phyloP scores from a whole-genome alignment of 2,113 vertebrate species.

The Chamaetylas fuelleborni region DNA sequence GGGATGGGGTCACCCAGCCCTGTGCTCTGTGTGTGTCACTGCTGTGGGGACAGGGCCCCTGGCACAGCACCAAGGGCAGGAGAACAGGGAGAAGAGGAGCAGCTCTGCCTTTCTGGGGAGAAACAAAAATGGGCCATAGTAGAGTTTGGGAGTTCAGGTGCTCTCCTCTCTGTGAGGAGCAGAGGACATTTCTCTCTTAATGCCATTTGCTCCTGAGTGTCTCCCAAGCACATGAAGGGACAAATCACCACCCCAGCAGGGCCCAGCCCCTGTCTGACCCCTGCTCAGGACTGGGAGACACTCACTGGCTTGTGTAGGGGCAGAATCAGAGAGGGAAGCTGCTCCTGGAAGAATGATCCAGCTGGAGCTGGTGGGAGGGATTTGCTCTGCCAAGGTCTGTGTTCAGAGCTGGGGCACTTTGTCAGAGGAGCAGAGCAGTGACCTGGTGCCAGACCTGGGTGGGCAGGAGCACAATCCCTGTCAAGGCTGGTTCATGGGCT shows the following conservation, averaged over 20 bases:
- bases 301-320: background rate
- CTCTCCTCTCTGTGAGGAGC: background rate
- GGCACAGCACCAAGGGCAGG: background rate
- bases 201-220: background rate
- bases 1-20: rapidly evolving
- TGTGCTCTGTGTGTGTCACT: rapidly evolving
- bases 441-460: background rate
- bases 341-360: background rate
- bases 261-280: background rate
- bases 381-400: background rate
- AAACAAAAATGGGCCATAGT: background rate
- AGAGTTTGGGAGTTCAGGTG: background rate
- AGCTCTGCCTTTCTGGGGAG: background rate
- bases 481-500: background rate
- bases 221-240: background rate
- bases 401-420: background rate
- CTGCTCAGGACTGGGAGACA: background rate
- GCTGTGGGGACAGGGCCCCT: background rate
- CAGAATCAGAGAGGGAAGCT: background rate
- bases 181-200: background rate
- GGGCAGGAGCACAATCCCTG: background rate
- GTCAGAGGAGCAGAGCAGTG: background rate
- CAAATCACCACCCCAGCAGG: rapidly evolving
- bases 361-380: background rate
- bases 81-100: background rate